Conservation (phyloP, 1,140 invertebrate genomes). For the Apis cerana region DNA sequence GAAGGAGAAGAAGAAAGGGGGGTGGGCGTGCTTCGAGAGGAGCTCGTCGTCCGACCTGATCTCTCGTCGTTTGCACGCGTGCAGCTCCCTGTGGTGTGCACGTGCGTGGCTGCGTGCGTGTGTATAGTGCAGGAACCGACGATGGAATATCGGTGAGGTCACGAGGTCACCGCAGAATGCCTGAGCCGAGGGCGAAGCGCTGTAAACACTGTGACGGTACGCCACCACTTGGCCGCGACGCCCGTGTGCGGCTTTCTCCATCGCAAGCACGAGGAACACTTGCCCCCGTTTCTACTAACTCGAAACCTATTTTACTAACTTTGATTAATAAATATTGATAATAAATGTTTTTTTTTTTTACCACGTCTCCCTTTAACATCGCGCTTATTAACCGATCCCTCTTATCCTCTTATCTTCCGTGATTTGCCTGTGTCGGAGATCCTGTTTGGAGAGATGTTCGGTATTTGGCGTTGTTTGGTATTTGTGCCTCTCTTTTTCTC, state of each 20-base stretch:
- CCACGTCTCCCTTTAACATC: not conserved
- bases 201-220: constrained; percentile 82
- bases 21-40: constrained; percentile 7
- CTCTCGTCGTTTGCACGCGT: constrained; percentile 30
- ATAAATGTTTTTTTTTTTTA: not conserved
- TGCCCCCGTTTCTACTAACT: not conserved
- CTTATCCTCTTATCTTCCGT: not conserved
- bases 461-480: not conserved
- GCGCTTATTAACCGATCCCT: not conserved
- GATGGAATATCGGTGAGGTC: constrained; percentile 80
- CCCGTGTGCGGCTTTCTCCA: constrained; percentile 2
- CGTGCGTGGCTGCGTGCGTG: constrained; percentile 36
- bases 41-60: constrained; percentile 22
- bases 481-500: not conserved
- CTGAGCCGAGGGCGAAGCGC: constrained; percentile 81
- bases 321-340: constrained; percentile 34
- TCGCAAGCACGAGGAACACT: not conserved
- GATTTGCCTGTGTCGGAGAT: too few species aligned
- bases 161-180: constrained; percentile 81
- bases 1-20: not conserved
- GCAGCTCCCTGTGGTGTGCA: constrained; percentile 38
- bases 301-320: not conserved
- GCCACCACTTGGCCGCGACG: constrained; percentile 54
- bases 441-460: too few species aligned
- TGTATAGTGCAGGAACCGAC: constrained; percentile 65